phyloP scores from a whole-genome alignment of 1,140 invertebrate genomes.

The Phortica variegata region DNA sequence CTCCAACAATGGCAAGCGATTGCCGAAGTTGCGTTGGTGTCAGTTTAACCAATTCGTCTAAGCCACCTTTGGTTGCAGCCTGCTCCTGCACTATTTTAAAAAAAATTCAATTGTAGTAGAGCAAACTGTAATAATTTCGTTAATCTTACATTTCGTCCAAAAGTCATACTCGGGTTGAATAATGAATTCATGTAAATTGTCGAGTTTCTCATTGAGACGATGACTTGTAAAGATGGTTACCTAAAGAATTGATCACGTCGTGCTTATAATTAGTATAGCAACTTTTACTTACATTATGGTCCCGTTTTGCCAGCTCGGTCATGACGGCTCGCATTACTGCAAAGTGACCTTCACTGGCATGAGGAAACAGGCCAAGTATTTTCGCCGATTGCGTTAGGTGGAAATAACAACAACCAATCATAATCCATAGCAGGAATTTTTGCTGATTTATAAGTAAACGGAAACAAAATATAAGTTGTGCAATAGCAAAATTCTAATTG shows the following conservation, averaged over 20 bases:
- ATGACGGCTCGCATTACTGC: conserved; percentile 47
- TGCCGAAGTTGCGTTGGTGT: conserved; percentile 21
- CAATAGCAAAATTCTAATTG: conserved; percentile 1
- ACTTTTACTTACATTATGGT: conserved; percentile 41
- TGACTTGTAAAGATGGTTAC: conserved; percentile 39
- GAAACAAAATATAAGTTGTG: not conserved
- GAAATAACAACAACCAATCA: too few relatives aligned
- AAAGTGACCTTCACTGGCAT: conserved; percentile 54
- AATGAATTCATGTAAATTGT: conserved; percentile 39
- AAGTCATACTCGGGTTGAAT: conserved; percentile 35
- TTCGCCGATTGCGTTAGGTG: conserved; percentile 34
- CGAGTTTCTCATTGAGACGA: conserved; percentile 32
- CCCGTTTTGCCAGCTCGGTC: conserved; percentile 37
- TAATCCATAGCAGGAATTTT: too few relatives aligned
- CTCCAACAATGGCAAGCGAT: conserved; percentile 31
- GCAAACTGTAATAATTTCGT: not conserved
- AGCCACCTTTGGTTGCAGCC: conserved; percentile 20
- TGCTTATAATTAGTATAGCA: not conserved
- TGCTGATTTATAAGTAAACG: too few relatives aligned
- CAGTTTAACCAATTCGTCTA: conserved; percentile 26
- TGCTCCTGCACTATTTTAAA: conserved; percentile 32
- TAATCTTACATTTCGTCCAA: conserved; percentile 38
- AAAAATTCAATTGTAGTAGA: not conserved
- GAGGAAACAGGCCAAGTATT: conserved; percentile 48
- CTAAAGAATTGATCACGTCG: conserved; percentile 11